These are phyloP conservation scores for Neria commutata DNA, from an alignment of 2,888 invertebrate species.

Conservation along the genomic window DNA sequence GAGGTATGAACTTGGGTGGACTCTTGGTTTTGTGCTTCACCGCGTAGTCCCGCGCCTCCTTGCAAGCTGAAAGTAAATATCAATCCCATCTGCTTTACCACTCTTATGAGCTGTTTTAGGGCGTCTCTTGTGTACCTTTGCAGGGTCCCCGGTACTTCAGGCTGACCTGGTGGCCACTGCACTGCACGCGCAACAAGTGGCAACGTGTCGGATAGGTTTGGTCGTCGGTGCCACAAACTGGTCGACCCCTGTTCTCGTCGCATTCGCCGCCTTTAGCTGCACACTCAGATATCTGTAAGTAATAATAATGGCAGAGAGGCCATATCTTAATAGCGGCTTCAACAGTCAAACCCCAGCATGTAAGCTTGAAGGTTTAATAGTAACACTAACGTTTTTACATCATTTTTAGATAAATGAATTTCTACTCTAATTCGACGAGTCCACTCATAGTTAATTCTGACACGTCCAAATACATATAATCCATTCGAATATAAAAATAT, in stretches of 20 bases:
- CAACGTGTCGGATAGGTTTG: constrained; percentile 83
- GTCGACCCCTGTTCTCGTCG: constrained; percentile 59
- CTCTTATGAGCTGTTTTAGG: not conserved
- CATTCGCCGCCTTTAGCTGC: constrained; percentile 61
- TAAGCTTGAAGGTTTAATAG: too few relatives aligned
- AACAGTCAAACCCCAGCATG: not conserved
- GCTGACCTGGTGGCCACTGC: constrained; percentile 74
- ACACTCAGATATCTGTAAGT: constrained; percentile 57
- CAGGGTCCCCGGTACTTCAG: constrained; percentile 78
- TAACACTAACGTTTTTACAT: too few relatives aligned
- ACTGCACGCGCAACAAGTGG: constrained; percentile 77
- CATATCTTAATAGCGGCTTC: not conserved
- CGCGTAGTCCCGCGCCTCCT: constrained; percentile 62
- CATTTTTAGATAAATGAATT: too few relatives aligned
- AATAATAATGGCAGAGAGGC: not conserved
- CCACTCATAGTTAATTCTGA: too few relatives aligned
- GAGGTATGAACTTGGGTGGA: constrained; percentile 72
- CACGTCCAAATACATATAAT: too few relatives aligned
- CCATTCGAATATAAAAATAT: too few relatives aligned
- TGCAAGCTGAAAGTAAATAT: constrained; percentile 62
- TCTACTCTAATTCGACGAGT: too few relatives aligned
- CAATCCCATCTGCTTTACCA: too few relatives aligned
- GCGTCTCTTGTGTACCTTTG: constrained; percentile 68
- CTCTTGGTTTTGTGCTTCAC: constrained; percentile 61
- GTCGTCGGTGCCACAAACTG: constrained; percentile 68